These are phyloP conservation scores for Stictocephala bisonia DNA, from an alignment of 2,888 invertebrate genomes.

Conservation along the genomic window DNA sequence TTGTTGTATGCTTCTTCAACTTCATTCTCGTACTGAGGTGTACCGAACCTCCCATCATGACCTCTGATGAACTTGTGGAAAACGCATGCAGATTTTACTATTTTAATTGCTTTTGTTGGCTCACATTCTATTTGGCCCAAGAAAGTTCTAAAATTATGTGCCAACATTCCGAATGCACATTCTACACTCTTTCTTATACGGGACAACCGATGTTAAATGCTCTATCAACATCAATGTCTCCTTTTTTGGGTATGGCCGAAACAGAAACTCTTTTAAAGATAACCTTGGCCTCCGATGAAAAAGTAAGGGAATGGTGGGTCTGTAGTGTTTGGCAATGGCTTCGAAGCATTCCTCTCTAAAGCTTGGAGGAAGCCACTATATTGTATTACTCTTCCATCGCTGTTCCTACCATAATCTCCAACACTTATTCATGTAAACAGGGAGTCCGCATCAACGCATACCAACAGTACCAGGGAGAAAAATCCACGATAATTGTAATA, in stretches of 20 bases:
- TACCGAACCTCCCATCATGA: constrained; percentile 2
- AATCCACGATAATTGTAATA: constrained; percentile 17
- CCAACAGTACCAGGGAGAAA: constrained; percentile 14
- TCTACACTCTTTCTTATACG: neutral
- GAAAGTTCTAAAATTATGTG: constrained; percentile 2
- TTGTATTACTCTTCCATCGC: constrained; percentile 18
- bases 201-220: constrained; percentile 17
- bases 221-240: neutral
- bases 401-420: constrained; percentile 32
- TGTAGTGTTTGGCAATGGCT: constrained; percentile 20
- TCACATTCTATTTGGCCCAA: constrained; percentile 16
- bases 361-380: constrained; percentile 1
- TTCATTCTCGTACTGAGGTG: constrained; percentile 24
- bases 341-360: constrained; percentile 11
- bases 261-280: neutral
- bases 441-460: constrained; percentile 24
- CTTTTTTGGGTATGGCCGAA: constrained; percentile 6
- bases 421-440: constrained; percentile 25
- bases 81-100: constrained; percentile 34
- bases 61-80: constrained; percentile 34
- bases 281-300: constrained; percentile 27
- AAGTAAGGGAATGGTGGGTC: constrained; percentile 26
- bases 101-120: neutral
- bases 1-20: neutral
- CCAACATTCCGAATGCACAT: constrained; percentile 27